These are phyloP conservation scores for Eupithecia centaureata DNA, from an alignment of 2,888 invertebrate species.

Conservation along the genomic window DNA sequence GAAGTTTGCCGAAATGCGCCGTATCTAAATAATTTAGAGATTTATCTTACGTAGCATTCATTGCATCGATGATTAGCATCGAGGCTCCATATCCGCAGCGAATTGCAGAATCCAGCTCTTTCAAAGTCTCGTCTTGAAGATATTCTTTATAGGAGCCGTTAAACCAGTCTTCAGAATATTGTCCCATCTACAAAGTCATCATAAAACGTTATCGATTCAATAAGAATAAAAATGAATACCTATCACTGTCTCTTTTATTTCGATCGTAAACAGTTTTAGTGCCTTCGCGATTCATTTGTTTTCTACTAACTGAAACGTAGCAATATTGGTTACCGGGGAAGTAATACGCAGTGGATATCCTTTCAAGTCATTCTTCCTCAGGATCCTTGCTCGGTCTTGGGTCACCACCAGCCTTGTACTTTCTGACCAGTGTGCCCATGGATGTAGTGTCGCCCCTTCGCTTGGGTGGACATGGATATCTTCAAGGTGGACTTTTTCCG, in stretches of 20 bases:
- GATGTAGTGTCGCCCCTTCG: constrained; percentile 53
- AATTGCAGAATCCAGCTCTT: constrained; percentile 62
- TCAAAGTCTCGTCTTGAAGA: constrained; percentile 58
- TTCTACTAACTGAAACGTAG: not conserved
- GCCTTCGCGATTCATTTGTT: not conserved
- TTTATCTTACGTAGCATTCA: constrained; percentile 64
- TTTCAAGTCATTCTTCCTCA: constrained; percentile 59
- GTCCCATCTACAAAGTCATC: constrained; percentile 54
- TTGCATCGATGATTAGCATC: constrained; percentile 57
- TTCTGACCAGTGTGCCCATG: constrained; percentile 64
- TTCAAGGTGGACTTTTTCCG: constrained; percentile 40
- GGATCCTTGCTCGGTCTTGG: constrained; percentile 54
- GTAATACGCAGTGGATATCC: constrained; percentile 62
- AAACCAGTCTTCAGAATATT: constrained; percentile 60
- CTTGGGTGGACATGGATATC: constrained; percentile 64
- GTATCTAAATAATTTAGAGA: not conserved
- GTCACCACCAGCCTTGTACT: constrained; percentile 50
- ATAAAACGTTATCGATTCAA: not conserved
- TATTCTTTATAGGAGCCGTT: constrained; percentile 62
- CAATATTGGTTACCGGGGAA: constrained; percentile 58
- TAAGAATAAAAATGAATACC: not conserved
- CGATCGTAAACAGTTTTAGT: not conserved
- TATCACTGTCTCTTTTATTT: not conserved
- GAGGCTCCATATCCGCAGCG: constrained; percentile 59
- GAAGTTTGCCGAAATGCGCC: not conserved